Conservation (phyloP, 2,888 invertebrate genomes). For the Chalcosyrphus nemorum region DNA sequence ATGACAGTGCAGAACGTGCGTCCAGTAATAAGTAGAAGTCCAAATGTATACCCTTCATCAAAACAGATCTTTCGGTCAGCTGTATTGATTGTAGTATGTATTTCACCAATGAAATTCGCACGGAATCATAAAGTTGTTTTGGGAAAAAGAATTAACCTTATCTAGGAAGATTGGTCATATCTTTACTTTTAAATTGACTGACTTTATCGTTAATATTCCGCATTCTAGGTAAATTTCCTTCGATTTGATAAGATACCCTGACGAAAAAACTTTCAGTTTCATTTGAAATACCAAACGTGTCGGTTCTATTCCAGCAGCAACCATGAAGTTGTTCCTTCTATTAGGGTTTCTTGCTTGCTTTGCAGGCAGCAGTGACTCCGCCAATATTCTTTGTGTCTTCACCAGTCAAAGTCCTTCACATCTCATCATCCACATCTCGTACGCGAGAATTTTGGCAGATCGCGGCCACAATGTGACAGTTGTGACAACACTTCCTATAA, state of each 20-base stretch:
- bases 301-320: not conserved
- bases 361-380: slow-evolving; percentile 60
- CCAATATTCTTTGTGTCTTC: slow-evolving; percentile 79
- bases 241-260: not conserved
- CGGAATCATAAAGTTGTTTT: too few relatives aligned
- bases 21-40: too few relatives aligned
- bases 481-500: slow-evolving; percentile 74
- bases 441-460: slow-evolving; percentile 77
- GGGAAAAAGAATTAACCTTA: too few relatives aligned
- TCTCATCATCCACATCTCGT: slow-evolving; percentile 79
- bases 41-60: too few relatives aligned
- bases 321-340: slow-evolving; percentile 11
- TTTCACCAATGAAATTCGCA: too few relatives aligned
- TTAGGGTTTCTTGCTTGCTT: not conserved
- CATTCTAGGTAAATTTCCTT: not conserved
- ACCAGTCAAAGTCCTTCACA: slow-evolving; percentile 80
- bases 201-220: not conserved
- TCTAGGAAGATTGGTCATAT: too few relatives aligned
- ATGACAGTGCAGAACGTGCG: too few relatives aligned
- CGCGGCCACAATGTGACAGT: slow-evolving; percentile 80
- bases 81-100: too few relatives aligned
- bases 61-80: too few relatives aligned
- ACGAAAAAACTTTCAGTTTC: not conserved
- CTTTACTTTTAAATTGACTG: not conserved
- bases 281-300: not conserved